Evolutionary conservation across 2,797 vertebrate genomes (phyloP).

Genomic region (Botia kubotai): DNA sequence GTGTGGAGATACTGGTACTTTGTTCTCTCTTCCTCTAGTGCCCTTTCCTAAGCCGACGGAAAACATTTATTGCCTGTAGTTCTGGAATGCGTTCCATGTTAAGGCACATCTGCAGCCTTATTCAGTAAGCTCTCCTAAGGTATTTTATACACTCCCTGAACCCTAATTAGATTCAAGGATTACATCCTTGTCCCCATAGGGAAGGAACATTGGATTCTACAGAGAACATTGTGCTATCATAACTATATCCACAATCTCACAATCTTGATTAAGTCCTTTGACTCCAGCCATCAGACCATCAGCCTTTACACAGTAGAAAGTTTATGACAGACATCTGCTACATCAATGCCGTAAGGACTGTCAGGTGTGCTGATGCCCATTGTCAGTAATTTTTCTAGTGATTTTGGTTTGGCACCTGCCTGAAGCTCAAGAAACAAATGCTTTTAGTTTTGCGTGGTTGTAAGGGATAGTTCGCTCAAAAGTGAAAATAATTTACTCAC

Average conservation of each 20-base stretch:
- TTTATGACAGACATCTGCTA: conserved; percentile 20
- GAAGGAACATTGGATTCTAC: conserved; percentile 15
- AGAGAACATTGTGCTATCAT: conserved; percentile 33
- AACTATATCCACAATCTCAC: conserved; percentile 26
- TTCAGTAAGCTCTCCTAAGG: conserved; percentile 27
- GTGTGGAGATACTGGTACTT: neutral
- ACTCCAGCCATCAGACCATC: conserved; percentile 21
- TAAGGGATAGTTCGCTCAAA: neutral
- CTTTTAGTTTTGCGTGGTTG: neutral
- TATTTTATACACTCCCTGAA: conserved; percentile 38
- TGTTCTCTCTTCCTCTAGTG: neutral
- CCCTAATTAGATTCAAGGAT: conserved; percentile 40
- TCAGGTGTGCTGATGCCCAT: conserved; percentile 6
- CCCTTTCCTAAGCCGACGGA: conserved; percentile 13
- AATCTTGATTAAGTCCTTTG: conserved; percentile 35
- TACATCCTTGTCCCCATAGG: conserved; percentile 1
- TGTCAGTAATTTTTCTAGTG: conserved; percentile 6
- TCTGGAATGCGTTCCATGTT: conserved; percentile 35
- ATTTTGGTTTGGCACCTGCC: neutral
- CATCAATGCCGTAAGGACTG: neutral
- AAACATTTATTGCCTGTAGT: conserved; percentile 48
- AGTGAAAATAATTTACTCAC: neutral
- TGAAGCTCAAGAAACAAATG: conserved; percentile 10
- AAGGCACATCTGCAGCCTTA: conserved; percentile 25
- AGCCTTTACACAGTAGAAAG: conserved; percentile 13